These are phyloP conservation scores for Proales similis DNA, from an alignment of 1,140 invertebrate genomes.

Conservation along the genomic window DNA sequence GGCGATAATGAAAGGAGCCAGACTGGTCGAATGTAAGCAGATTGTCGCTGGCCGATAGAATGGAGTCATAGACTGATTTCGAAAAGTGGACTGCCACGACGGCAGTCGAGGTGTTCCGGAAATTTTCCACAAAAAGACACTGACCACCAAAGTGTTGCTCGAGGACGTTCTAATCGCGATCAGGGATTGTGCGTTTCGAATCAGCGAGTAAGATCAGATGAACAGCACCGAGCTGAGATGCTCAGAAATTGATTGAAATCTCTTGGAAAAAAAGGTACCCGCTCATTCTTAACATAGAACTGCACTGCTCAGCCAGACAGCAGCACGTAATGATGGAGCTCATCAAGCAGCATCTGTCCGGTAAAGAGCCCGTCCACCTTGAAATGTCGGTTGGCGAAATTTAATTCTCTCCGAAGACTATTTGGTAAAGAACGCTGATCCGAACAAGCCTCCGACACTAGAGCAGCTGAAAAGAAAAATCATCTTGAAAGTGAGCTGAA, in stretches of 20 bases:
- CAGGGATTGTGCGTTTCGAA: slow-evolving; percentile 14
- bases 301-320: slow-evolving; percentile 24
- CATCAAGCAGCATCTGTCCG: slow-evolving; percentile 29
- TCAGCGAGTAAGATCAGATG: neutral
- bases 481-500: slow-evolving; percentile 1
- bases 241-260: neutral
- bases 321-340: slow-evolving; percentile 24
- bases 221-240: neutral
- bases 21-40: slow-evolving; percentile 17
- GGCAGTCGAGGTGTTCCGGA: slow-evolving; percentile 6
- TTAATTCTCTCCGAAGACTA: slow-evolving; percentile 3
- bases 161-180: neutral
- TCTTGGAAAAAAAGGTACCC: neutral
- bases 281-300: slow-evolving; percentile 16
- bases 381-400: neutral
- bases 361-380: neutral
- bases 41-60: neutral
- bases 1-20: slow-evolving; percentile 21
- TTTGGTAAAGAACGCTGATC: neutral
- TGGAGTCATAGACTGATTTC: neutral
- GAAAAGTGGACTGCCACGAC: slow-evolving; percentile 23
- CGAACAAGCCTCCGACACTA: neutral
- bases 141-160: slow-evolving; percentile 28
- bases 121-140: slow-evolving; percentile 32
- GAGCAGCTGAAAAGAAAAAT: slow-evolving; percentile 26